Evolutionary conservation across 2,113 vertebrate genomes (phyloP).

Genomic region (Todiramphus saurophagus): DNA sequence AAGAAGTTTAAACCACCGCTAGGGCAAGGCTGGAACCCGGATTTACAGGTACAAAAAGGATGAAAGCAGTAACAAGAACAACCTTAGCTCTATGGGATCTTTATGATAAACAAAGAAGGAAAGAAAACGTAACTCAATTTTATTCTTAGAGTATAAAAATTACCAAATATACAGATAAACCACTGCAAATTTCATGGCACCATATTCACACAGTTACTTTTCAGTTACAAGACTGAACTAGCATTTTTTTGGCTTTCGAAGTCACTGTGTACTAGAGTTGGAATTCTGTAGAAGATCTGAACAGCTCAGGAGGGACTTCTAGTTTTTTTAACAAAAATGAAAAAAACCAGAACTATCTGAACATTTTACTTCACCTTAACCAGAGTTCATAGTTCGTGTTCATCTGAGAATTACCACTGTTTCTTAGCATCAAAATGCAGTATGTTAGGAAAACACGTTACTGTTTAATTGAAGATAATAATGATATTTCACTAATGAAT

Average conservation of each 20-base stretch:
- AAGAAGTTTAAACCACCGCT: background rate
- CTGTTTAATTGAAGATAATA: background rate
- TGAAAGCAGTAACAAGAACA: background rate
- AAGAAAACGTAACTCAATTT: background rate
- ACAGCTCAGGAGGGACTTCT: background rate
- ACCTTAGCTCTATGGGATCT: background rate
- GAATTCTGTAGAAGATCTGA: background rate
- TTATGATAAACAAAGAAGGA: background rate
- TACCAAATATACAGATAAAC: background rate
- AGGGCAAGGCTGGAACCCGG: background rate
- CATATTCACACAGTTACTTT: accelerated
- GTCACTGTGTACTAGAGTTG: background rate
- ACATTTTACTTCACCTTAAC: background rate
- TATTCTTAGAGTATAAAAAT: background rate
- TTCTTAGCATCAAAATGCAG: background rate
- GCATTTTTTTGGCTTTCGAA: background rate
- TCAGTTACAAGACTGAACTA: background rate
- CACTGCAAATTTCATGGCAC: background rate
- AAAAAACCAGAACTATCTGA: background rate
- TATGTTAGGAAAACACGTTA: background rate
- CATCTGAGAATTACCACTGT: background rate
- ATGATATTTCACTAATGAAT: background rate
- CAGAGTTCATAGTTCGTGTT: background rate
- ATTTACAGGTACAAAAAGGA: background rate
- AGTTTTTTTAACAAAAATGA: background rate